These are phyloP conservation scores for Bombus pascuorum DNA, from an alignment of 1,140 invertebrate genomes.

Conservation along the genomic window DNA sequence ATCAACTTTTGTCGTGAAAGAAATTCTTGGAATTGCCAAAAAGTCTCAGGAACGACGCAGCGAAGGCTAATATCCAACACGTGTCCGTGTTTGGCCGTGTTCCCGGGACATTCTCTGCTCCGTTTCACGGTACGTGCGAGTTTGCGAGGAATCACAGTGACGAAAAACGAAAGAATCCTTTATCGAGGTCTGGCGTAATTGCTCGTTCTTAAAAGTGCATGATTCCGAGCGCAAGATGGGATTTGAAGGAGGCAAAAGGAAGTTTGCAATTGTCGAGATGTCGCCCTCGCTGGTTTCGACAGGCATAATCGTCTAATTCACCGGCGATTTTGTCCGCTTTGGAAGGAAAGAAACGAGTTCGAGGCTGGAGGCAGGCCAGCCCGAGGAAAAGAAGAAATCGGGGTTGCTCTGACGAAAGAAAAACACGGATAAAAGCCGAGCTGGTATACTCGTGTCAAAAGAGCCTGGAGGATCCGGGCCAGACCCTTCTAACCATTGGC, in stretches of 20 bases:
- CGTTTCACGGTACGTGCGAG: not conserved
- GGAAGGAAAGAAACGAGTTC: not conserved
- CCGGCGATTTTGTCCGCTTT: not conserved
- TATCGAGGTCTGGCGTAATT: slow-evolving; percentile 11
- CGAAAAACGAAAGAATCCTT: slow-evolving; percentile 45
- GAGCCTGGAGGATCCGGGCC: slow-evolving; percentile 65
- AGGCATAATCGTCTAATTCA: slow-evolving; percentile 3
- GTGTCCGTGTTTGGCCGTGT: too few species aligned
- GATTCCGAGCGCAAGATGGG: not conserved
- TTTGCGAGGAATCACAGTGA: not conserved
- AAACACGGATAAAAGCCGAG: slow-evolving; percentile 61
- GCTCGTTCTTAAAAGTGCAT: not conserved
- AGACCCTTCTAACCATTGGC: slow-evolving; percentile 53
- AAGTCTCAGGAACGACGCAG: not conserved
- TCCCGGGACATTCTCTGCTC: not conserved
- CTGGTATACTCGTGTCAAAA: slow-evolving; percentile 42
- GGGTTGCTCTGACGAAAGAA: slow-evolving; percentile 44
- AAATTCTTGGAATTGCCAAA: not conserved
- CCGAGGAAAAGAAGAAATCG: slow-evolving; percentile 40
- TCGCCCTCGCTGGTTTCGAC: not conserved
- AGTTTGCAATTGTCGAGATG: not conserved
- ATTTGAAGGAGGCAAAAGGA: not conserved
- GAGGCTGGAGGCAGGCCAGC: not conserved
- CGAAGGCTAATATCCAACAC: not conserved
- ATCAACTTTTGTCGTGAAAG: too few species aligned